These are phyloP conservation scores for Chrosomus eos DNA, from an alignment of 2,797 vertebrate species.

Conservation along the genomic window DNA sequence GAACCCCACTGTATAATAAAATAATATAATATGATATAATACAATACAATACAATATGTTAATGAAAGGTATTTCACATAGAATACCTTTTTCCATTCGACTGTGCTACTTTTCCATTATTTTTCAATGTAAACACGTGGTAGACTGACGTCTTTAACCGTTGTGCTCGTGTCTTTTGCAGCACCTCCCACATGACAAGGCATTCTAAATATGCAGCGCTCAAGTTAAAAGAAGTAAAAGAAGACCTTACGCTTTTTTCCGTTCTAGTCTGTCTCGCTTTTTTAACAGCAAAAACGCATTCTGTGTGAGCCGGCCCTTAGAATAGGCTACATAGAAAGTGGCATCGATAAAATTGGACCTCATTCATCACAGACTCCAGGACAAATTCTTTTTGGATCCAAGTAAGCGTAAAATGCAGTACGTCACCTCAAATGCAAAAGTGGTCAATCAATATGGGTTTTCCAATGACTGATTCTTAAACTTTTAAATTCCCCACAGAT, in stretches of 20 bases:
- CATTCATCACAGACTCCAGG: not conserved
- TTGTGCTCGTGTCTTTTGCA: not conserved
- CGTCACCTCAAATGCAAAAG: not conserved
- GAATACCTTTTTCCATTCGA: not conserved
- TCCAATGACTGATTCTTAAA: not conserved
- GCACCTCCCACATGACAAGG: too few relatives aligned
- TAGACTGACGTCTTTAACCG: not conserved
- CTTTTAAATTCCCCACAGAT: not conserved
- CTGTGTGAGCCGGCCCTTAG: not conserved
- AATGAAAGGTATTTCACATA: too few relatives aligned
- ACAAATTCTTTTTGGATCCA: not conserved
- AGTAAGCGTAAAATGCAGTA: not conserved
- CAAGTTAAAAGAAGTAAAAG: not conserved
- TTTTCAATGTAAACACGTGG: not conserved
- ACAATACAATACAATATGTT: not conserved
- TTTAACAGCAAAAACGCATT: not conserved
- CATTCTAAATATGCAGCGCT: not conserved
- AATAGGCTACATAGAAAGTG: not conserved
- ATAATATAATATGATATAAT: not conserved
- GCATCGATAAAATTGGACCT: not conserved
- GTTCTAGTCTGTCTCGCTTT: too few relatives aligned
- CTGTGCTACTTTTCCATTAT: too few relatives aligned
- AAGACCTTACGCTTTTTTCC: too few relatives aligned
- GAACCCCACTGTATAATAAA: not conserved
- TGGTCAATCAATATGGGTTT: not conserved